These are phyloP conservation scores for Gymnodraco acuticeps DNA, from an alignment of 2,797 vertebrate species.

Conservation along the genomic window DNA sequence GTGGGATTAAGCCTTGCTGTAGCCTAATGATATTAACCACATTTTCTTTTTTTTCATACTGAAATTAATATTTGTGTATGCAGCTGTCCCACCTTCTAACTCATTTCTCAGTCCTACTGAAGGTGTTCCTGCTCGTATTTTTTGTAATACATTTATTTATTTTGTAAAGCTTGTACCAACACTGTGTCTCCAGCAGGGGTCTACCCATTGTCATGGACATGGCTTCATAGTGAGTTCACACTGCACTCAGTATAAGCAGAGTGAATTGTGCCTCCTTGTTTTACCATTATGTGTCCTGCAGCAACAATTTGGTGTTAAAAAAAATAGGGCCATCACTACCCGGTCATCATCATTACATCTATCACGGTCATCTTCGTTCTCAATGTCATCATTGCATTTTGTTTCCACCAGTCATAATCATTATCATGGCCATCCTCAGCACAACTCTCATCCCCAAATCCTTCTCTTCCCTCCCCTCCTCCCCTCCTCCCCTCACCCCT, in stretches of 20 bases:
- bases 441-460: constrained; percentile 74
- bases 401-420: constrained; percentile 56
- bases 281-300: constrained; percentile 39
- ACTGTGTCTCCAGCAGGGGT: constrained; percentile 80
- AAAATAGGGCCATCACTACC: background rate
- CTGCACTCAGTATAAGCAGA: constrained; percentile 18
- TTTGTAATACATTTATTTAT: background rate
- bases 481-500: constrained; percentile 19
- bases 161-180: constrained; percentile 64
- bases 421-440: constrained; percentile 70
- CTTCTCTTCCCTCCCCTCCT: constrained; percentile 39
- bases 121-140: background rate
- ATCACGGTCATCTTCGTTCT: constrained; percentile 20
- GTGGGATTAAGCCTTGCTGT: constrained; percentile 26
- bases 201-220: constrained; percentile 77
- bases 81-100: background rate
- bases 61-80: background rate
- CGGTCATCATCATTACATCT: constrained; percentile 19
- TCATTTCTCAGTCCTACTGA: background rate
- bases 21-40: background rate
- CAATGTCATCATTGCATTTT: constrained; percentile 36
- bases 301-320: constrained; percentile 7
- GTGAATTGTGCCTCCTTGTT: constrained; percentile 23
- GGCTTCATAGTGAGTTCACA: constrained; percentile 40
- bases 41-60: background rate